Percentiles rank a stretch among this genome's conserved stretches.
These are phyloP conservation scores for Alloplasta piceator DNA, from an alignment of 2,888 invertebrate genomes.

Conservation along the genomic window DNA sequence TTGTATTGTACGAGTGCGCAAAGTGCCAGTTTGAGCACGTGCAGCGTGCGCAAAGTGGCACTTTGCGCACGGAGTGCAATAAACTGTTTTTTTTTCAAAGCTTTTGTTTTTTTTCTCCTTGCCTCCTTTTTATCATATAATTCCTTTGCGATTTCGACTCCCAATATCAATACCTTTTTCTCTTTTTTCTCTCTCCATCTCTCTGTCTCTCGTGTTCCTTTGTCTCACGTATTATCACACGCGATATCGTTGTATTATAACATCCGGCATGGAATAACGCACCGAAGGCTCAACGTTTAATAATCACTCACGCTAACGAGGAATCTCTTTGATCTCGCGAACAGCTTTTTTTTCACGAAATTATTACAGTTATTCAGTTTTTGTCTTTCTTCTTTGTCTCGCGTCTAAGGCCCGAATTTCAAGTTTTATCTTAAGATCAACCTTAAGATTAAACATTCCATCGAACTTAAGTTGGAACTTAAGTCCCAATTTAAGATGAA, in stretches of 20 bases:
- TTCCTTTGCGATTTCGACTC: too few species aligned
- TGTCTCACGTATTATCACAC: background rate
- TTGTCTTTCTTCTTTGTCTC: conserved; percentile 25
- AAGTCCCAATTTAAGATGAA: too few species aligned
- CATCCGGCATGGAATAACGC: conserved; percentile 20
- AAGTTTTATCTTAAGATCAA: conserved; percentile 12
- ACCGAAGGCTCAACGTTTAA: conserved; percentile 47
- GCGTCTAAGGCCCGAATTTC: background rate
- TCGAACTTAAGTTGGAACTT: too few species aligned
- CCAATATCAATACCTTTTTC: conserved; percentile 8
- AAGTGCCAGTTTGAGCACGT: too few species aligned
- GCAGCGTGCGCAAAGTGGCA: too few species aligned
- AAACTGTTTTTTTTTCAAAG: conserved; percentile 44
- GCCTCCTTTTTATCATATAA: too few species aligned
- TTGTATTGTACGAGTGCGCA: too few species aligned
- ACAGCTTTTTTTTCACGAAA: conserved; percentile 50
- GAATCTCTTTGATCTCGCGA: conserved; percentile 74
- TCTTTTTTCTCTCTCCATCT: conserved; percentile 9
- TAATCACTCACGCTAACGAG: conserved; percentile 69
- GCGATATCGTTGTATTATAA: conserved; percentile 4
- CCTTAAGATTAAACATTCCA: too few species aligned
- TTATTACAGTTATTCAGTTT: conserved; percentile 26
- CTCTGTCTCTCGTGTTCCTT: conserved; percentile 18
- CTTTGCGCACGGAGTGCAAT: too few species aligned
- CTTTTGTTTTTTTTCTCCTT: conserved; percentile 31